Evolutionary conservation across 2,797 vertebrate genomes (phyloP).

Genomic region (Bucorvus abyssinicus): DNA sequence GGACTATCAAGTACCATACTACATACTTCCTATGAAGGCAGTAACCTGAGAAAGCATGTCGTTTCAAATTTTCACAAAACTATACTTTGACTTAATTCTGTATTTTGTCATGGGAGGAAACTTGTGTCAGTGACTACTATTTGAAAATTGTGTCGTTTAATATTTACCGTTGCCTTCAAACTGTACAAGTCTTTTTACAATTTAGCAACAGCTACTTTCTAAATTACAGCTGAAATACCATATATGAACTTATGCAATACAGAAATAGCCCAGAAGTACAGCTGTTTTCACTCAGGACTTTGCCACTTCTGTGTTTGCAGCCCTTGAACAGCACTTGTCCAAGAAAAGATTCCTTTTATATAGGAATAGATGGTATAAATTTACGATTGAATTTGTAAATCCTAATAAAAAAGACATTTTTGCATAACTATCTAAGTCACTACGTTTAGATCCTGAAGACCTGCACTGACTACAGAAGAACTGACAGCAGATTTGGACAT

Average conservation of each 20-base stretch:
- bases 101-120: background rate
- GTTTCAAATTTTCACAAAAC: background rate
- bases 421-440: background rate
- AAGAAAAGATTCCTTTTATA: background rate
- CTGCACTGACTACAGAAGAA: background rate
- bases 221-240: background rate
- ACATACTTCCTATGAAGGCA: background rate
- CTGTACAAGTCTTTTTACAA: background rate
- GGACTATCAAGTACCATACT: background rate
- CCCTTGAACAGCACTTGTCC: background rate
- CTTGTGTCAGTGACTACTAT: background rate
- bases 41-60: background rate
- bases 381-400: background rate
- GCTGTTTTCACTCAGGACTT: background rate
- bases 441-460: background rate
- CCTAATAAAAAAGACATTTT: background rate
- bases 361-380: background rate
- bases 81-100: background rate
- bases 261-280: background rate
- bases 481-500: background rate
- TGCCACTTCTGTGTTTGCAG: background rate
- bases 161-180: background rate
- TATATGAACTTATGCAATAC: background rate
- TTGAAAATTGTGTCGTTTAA: background rate
- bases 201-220: background rate